phyloP scores from a whole-genome alignment of 1,140 invertebrate genomes.

The Neuroterus valhalla region DNA sequence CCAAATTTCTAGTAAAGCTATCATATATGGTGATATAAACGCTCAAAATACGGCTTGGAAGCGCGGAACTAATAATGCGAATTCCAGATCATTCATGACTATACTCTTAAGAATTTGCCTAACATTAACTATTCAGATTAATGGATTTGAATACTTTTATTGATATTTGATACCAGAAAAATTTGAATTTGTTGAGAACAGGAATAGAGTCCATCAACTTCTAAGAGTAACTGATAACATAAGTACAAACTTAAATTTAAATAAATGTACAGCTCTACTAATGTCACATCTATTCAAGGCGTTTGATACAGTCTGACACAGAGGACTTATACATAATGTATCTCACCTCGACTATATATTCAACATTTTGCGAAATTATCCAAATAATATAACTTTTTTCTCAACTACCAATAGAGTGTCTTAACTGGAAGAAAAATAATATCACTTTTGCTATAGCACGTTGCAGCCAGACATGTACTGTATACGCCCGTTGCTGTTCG shows the following conservation, averaged over 20 bases:
- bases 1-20: neutral
- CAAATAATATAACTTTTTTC: neutral
- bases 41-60: conserved; percentile 32
- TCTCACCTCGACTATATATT: conserved; percentile 30
- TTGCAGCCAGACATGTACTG: too few relatives aligned
- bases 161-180: too few relatives aligned
- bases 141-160: too few relatives aligned
- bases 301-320: conserved; percentile 54
- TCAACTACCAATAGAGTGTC: conserved; percentile 35
- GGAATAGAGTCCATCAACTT: too few relatives aligned
- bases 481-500: too few relatives aligned
- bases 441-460: too few relatives aligned
- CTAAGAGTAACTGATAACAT: too few relatives aligned
- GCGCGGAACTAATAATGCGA: conserved; percentile 27
- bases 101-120: conserved; percentile 1
- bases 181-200: too few relatives aligned
- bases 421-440: conserved; percentile 40
- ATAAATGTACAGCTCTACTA: too few relatives aligned
- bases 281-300: conserved; percentile 61
- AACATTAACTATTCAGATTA: conserved; percentile 8
- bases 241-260: too few relatives aligned
- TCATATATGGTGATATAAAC: conserved; percentile 37
- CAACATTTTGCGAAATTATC: conserved; percentile 50
- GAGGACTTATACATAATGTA: conserved; percentile 50
- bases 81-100: conserved; percentile 35